Conservation (phyloP, 2,888 invertebrate genomes). For the Cantharis rufa region DNA sequence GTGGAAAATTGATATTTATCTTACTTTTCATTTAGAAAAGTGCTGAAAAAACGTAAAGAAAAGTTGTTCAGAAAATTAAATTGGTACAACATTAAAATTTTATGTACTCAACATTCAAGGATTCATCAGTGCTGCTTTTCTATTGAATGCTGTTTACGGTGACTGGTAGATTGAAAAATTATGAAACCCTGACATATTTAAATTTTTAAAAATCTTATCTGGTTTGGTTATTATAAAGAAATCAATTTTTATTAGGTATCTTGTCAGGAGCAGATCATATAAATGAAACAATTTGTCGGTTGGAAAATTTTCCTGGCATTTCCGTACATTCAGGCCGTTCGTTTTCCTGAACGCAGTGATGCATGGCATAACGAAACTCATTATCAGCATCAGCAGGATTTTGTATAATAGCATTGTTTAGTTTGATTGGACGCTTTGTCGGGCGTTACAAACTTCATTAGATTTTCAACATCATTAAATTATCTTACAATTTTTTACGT, state of each 20-base stretch:
- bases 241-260: background rate
- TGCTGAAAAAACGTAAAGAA: background rate
- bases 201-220: background rate
- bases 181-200: background rate
- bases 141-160: background rate
- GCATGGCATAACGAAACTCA: constrained; percentile 15
- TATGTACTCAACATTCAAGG: background rate
- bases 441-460: background rate
- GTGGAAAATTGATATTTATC: background rate
- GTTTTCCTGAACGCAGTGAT: constrained; percentile 5
- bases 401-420: constrained; percentile 7
- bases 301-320: constrained; percentile 4
- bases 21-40: background rate
- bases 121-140: background rate
- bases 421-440: background rate
- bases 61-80: background rate
- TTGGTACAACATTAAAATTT: background rate
- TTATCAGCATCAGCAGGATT: constrained; percentile 16
- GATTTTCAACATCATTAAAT: background rate
- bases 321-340: background rate
- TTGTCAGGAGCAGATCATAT: background rate
- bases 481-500: background rate
- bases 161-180: too few relatives aligned
- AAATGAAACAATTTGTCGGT: constrained; percentile 17
- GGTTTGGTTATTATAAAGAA: background rate